phyloP scores from a whole-genome alignment of 2,113 vertebrate species.

The Trochalopteron elliotii region DNA sequence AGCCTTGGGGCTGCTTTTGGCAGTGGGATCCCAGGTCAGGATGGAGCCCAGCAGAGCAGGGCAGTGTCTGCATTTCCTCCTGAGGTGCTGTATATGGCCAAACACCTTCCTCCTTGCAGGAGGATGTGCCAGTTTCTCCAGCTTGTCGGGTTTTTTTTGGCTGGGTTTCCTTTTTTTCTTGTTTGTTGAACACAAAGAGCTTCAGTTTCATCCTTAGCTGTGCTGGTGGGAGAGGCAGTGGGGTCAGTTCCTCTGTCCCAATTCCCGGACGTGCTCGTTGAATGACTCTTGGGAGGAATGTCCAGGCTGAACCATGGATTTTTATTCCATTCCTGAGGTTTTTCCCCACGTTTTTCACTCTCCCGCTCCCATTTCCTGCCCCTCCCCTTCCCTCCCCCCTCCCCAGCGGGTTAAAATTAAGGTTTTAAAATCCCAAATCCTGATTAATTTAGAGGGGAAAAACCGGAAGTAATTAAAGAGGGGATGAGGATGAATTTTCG shows the following conservation, averaged over 20 bases:
- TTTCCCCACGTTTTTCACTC: background rate
- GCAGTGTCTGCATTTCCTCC: background rate
- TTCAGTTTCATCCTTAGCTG: background rate
- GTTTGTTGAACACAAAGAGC: background rate
- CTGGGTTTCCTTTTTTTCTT: background rate
- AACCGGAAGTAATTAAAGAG: background rate
- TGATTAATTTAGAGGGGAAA: background rate
- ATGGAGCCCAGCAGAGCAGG: background rate
- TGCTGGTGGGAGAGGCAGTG: background rate
- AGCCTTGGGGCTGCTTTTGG: rapidly evolving
- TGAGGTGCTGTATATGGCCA: background rate
- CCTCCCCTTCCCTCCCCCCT: too few relatives aligned
- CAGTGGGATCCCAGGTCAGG: rapidly evolving
- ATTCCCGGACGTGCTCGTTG: background rate
- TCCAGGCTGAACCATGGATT: background rate
- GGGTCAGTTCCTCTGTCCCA: background rate
- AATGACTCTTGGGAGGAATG: background rate
- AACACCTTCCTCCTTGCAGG: background rate
- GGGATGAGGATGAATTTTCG: background rate
- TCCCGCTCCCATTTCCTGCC: background rate
- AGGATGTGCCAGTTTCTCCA: background rate
- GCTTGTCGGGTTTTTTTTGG: background rate
- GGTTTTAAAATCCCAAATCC: background rate
- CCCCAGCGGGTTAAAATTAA: background rate
- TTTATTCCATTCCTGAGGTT: background rate